phyloP scores from a whole-genome alignment of 1,140 invertebrate genomes.

The Drosophila orosa region DNA sequence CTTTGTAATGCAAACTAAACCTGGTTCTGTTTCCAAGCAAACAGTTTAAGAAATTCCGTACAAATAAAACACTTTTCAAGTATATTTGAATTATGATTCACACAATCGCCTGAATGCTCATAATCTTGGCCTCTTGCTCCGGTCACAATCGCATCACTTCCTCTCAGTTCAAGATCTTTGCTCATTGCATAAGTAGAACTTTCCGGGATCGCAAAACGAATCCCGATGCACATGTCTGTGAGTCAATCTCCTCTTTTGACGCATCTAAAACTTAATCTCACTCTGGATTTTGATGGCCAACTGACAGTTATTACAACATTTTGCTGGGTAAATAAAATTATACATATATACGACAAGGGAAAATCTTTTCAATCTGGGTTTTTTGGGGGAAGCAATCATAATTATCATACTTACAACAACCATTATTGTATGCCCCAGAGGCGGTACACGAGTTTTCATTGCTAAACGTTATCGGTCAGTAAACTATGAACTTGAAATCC shows the following conservation, averaged over 20 bases:
- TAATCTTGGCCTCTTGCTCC: conserved; percentile 15
- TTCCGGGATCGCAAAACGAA: conserved; percentile 6
- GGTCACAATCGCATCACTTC: conserved; percentile 33
- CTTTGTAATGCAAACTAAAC: neutral
- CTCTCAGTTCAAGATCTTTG: conserved; percentile 32
- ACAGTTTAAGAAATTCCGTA: neutral
- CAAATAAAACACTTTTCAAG: neutral
- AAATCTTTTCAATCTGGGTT: conserved; percentile 2
- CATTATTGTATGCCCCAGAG: neutral
- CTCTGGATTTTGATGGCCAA: conserved; percentile 25
- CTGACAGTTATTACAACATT: conserved; percentile 44
- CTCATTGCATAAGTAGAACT: conserved; percentile 42
- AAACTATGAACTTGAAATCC: conserved; percentile 75
- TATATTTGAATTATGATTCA: conserved; percentile 19
- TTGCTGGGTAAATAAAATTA: conserved; percentile 17
- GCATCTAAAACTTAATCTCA: conserved; percentile 22
- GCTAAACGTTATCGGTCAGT: conserved; percentile 69
- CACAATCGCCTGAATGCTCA: conserved; percentile 9
- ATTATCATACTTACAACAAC: conserved; percentile 33
- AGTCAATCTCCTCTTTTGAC: conserved; percentile 18
- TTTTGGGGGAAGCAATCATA: neutral
- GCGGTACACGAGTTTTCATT: conserved; percentile 36
- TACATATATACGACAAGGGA: neutral
- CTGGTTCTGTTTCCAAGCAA: neutral
- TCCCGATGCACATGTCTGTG: neutral